Evolutionary conservation across 2,888 invertebrate species (phyloP).

Genomic region (Hirtodrosophila alboralis): DNA sequence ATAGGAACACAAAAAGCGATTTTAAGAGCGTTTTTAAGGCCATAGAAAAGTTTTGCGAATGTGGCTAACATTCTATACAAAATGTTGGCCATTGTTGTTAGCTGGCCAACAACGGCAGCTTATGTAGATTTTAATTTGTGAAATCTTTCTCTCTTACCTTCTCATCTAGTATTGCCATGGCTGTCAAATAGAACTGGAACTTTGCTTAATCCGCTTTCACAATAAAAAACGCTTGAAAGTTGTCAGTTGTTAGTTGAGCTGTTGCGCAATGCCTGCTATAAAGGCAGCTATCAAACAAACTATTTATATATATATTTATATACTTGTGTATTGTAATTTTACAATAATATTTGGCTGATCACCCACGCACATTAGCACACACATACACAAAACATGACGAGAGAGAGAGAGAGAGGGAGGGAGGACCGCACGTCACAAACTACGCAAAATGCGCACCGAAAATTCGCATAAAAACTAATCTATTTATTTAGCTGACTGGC

Average conservation of each 20-base stretch:
- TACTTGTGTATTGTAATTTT: conserved; percentile 50
- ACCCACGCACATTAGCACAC: conserved; percentile 29
- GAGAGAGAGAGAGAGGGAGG: neutral
- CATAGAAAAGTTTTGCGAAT: conserved; percentile 43
- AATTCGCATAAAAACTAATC: conserved; percentile 67
- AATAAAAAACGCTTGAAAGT: conserved; percentile 11
- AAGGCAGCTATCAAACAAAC: conserved; percentile 15
- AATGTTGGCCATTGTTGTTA: conserved; percentile 30
- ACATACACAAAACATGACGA: conserved; percentile 11
- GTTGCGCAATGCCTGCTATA: conserved; percentile 50
- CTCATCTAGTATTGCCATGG: conserved; percentile 53
- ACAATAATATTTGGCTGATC: conserved; percentile 35
- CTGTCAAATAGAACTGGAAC: conserved; percentile 30
- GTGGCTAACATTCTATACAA: conserved; percentile 21
- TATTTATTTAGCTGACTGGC: conserved; percentile 67
- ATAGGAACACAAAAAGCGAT: conserved; percentile 6
- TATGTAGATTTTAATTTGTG: conserved; percentile 58
- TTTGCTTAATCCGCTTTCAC: conserved; percentile 50
- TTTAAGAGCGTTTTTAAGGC: conserved; percentile 6
- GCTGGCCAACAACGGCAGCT: conserved; percentile 17
- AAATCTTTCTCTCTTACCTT: conserved; percentile 56
- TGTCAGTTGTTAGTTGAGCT: conserved; percentile 21
- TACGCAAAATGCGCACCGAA: conserved; percentile 54
- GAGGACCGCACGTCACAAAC: conserved; percentile 63
- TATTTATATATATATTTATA: conserved; percentile 17